Base-by-base conservation (phyloP, 2,797 vertebrate species). In the Ptychadena robeensis region DNA sequence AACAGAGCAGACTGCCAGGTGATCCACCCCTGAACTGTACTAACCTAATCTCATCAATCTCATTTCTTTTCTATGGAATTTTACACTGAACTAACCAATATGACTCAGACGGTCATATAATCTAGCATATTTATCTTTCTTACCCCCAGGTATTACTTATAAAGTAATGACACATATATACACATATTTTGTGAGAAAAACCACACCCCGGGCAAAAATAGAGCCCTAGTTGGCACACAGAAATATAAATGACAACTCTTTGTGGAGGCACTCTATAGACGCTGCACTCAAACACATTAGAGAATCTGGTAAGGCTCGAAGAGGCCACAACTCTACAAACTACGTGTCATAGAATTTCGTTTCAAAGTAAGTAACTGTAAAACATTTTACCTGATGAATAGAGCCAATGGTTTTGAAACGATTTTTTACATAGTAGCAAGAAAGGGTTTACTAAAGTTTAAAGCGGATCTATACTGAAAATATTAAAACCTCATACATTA, bases 1-100 rank as follows among this genome's bases (percentile, higher is more conserved):
- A 64, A 63, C 59, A 75, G 57, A 10, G 1, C 22, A 10, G 59
- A 75, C 32, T 63, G 57, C 73, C 34, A 75, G 25, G 34, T 75
- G 32, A 64, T 75, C 59, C 34, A 64, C 73, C 59, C 59, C 27
- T 74, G 34, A 64, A 38, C 34, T 75, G 12, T 64, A 64, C 53
- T 61, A 37, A 35, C 53, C 31, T 75, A 64, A 75, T 64, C 57
- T 64, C 73, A 75, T 30, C 73, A 64, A 75, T 75, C 73, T 64
- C 18, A 64, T 38, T 27, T 73, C 22, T 59, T 32, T 73, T 74
- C 7, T 59, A n/a, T 74, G 72, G 72, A 61, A 74, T 61, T 12
- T 27, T 28, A 74, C 59, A 74, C 72, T 75, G 34, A 64, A 27
- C 59, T 75, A 75, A 75, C 34, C 64, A 63, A 64, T 30, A 38